Evolutionary conservation across 2,888 invertebrate species (phyloP).

Genomic region (Protophormia terraenovae): DNA sequence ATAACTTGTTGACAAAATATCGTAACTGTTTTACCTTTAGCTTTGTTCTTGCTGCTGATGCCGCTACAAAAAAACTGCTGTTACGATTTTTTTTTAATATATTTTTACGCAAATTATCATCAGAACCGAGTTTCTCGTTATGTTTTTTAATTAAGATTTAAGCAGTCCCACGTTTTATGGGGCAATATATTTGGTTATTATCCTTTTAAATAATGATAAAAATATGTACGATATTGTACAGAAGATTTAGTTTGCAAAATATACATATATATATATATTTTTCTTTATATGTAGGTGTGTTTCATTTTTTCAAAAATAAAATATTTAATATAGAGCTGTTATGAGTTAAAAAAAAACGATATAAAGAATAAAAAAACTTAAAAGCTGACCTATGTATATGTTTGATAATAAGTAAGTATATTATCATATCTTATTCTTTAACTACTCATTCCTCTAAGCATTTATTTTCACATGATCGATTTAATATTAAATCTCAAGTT

Average conservation of each 20-base stretch:
- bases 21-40: constrained; percentile 45
- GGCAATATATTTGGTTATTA: constrained; percentile 39
- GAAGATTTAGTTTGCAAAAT: background rate
- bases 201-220: constrained; percentile 56
- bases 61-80: constrained; percentile 16
- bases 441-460: too few relatives aligned
- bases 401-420: too few relatives aligned
- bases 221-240: background rate
- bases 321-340: too few relatives aligned
- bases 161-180: constrained; percentile 49
- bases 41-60: constrained; percentile 25
- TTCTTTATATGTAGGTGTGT: too few relatives aligned
- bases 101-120: constrained; percentile 62
- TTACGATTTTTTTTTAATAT: constrained; percentile 26
- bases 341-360: too few relatives aligned
- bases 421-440: too few relatives aligned
- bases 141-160: constrained; percentile 65
- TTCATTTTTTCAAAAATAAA: too few relatives aligned
- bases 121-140: constrained; percentile 41
- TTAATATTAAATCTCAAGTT: too few relatives aligned
- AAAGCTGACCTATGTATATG: too few relatives aligned
- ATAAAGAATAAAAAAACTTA: too few relatives aligned
- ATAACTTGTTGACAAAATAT: constrained; percentile 66
- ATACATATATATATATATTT: too few relatives aligned
- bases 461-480: too few relatives aligned